Base-by-base conservation (phyloP, 1,140 invertebrate genomes). In the Macrosteles quadrilineatus region DNA sequence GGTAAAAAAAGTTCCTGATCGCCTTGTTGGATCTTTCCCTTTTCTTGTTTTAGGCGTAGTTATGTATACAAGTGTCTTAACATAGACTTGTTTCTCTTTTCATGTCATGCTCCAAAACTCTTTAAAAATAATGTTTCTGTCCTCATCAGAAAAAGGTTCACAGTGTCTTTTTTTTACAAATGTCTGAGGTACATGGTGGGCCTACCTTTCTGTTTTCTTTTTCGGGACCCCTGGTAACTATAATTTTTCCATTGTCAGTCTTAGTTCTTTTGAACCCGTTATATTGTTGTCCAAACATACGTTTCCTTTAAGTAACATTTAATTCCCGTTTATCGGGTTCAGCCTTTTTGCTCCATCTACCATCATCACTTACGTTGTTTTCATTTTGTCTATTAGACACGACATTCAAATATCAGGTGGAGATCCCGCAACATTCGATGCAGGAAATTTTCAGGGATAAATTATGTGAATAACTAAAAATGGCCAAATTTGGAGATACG, bases 131-230 rank as follows among this genome's bases (percentile, higher is more conserved):
- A 1, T 17, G 4, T 17, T 63, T 30, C 29, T 63, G 4, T 63
- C 21, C 11, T 17, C 59, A 19, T 63, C 59, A 25, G 1, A 6
- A 23, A 63, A 63, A 25, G 23, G 21, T 29, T 21, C 30, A 19
- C 59, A 63, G 9, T 63, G 29, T 30, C 59, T 63, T 63, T 63
- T 63, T 19, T 32, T 29, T 63, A 32, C 59, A 63, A 14, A 63
- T 32, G 21, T 27, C 30, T 63, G 59, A 63, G 1, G 4, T 1
- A 63, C 59, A 63, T 1, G 17, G 3, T 29, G 59, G 59, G 17
- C 59, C 59, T 17, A 63, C 19, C 32, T 63, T 63, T 63, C 59
- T 30, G n/a, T n/a, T n/a, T n/a, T n/a, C n/a, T n/a, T n/a, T n/a
- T n/a, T n/a, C n/a, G n/a, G 36, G 17, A 40, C 36, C 14, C 3